A percentile compares a stretch with the other conserved stretches of the same genome.
These are phyloP conservation scores for Dascillus cervinus DNA, from an alignment of 2,888 invertebrate species.

Conservation along the genomic window DNA sequence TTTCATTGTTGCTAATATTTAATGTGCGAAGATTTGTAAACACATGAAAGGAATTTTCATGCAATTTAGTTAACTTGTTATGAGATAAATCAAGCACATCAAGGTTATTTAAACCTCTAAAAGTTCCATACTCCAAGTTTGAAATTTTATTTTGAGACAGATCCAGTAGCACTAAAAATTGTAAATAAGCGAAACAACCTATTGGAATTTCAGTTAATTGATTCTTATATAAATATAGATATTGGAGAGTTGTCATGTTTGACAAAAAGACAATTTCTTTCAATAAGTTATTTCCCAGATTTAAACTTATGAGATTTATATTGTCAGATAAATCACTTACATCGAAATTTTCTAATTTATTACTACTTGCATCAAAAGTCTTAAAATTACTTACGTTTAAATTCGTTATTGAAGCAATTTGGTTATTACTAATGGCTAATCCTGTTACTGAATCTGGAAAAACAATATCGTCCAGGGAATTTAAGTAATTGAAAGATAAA, in stretches of 20 bases:
- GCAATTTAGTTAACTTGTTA: conserved; percentile 1
- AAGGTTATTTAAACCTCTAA: conserved; percentile 3
- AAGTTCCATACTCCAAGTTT: conserved; percentile 6
- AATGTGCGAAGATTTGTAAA: neutral
- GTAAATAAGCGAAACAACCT: conserved; percentile 3
- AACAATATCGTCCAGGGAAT: too few relatives aligned
- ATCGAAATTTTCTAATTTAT: too few relatives aligned
- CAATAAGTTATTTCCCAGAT: conserved; percentile 3
- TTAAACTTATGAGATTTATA: too few relatives aligned
- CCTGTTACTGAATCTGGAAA: too few relatives aligned
- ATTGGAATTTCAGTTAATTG: neutral
- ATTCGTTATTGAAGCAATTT: too few relatives aligned
- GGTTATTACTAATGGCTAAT: conserved; percentile 1
- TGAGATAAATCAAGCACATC: neutral
- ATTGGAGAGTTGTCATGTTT: neutral
- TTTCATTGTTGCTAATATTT: conserved; percentile 1
- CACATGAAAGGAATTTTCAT: conserved; percentile 5
- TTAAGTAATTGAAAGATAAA: too few relatives aligned
- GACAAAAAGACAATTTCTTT: conserved; percentile 1
- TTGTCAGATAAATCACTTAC: too few relatives aligned
- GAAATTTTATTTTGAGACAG: conserved; percentile 3
- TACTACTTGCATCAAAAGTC: too few relatives aligned
- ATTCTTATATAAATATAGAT: conserved; percentile 4
- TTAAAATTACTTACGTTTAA: too few relatives aligned
- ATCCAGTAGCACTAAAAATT: neutral